phyloP scores from a whole-genome alignment of 2,888 invertebrate genomes.

The Eupithecia inturbata region DNA sequence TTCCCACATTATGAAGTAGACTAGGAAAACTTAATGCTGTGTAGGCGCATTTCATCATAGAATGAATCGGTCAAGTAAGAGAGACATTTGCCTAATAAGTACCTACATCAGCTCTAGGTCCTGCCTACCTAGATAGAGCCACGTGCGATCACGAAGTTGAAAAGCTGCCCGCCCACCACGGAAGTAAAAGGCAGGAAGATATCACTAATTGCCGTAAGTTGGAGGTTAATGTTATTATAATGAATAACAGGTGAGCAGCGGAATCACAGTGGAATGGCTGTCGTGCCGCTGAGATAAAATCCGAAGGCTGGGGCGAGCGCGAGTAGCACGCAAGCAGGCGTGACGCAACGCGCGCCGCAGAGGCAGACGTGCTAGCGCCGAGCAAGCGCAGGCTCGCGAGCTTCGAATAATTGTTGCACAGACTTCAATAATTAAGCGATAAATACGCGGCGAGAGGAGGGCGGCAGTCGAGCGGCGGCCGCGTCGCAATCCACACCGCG shows the following conservation, averaged over 20 bases:
- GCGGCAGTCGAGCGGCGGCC: constrained; percentile 81
- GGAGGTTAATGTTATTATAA: constrained; percentile 73
- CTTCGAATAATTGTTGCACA: constrained; percentile 80
- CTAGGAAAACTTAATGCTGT: not conserved
- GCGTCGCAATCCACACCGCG: constrained; percentile 78
- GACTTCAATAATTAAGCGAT: constrained; percentile 83
- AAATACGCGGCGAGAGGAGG: constrained; percentile 80
- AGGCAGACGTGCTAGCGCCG: constrained; percentile 77
- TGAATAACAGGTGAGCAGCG: constrained; percentile 69
- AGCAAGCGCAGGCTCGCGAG: constrained; percentile 64
- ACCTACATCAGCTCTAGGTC: not conserved
- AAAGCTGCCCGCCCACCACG: constrained; percentile 53
- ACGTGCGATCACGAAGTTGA: constrained; percentile 38
- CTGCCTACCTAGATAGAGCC: constrained; percentile 7
- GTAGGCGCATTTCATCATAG: not conserved
- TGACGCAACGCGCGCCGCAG: constrained; percentile 73
- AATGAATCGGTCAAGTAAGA: not conserved
- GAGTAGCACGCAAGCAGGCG: constrained; percentile 42
- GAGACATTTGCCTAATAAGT: not conserved
- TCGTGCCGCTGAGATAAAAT: constrained; percentile 66
- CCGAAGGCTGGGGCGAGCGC: constrained; percentile 60
- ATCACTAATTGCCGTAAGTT: constrained; percentile 64
- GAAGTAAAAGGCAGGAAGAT: constrained; percentile 71
- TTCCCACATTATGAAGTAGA: not conserved
- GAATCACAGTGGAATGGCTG: constrained; percentile 65